A percentile compares a stretch with the other conserved stretches of the same genome.
Evolutionary conservation across 2,888 invertebrate genomes (phyloP).

Genomic region (Ormyrus pomaceus): DNA sequence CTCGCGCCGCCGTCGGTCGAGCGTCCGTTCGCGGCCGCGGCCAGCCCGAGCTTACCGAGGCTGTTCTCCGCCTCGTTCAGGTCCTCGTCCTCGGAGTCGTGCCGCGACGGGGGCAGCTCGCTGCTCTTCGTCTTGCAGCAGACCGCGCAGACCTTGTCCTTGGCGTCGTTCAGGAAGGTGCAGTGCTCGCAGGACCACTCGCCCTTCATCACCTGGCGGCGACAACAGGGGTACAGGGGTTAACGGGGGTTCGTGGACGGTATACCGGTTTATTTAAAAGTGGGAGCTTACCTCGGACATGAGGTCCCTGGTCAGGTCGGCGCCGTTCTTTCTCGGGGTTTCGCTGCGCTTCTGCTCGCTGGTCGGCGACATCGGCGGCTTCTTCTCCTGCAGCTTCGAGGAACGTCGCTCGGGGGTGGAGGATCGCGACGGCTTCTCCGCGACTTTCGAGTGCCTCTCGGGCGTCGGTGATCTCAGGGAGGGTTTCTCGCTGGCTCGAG

Average conservation of each 20-base stretch:
- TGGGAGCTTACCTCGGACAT: conserved; percentile 44
- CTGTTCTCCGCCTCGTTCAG: conserved; percentile 61
- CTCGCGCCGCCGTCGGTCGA: too few species aligned
- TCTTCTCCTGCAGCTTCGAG: conserved; percentile 32
- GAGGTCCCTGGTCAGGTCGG: conserved; percentile 22
- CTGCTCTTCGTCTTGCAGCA: conserved; percentile 86
- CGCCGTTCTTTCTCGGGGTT: conserved; percentile 21
- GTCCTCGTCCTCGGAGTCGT: conserved; percentile 53
- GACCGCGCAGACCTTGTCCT: conserved; percentile 87
- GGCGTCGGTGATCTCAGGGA: conserved; percentile 26
- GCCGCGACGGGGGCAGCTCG: conserved; percentile 64
- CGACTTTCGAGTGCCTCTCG: conserved; percentile 7
- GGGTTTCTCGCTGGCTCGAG: background rate
- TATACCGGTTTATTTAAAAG: background rate
- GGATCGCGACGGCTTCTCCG: conserved; percentile 3
- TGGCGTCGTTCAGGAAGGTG: conserved; percentile 90
- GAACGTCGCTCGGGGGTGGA: conserved; percentile 30
- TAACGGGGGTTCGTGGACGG: too few species aligned
- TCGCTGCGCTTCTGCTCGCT: conserved; percentile 27
- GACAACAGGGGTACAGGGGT: too few species aligned
- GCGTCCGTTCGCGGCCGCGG: conserved; percentile 51
- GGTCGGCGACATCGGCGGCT: conserved; percentile 49
- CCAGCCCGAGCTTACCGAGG: conserved; percentile 61
- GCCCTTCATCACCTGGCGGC: conserved; percentile 36
- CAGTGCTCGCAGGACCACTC: conserved; percentile 94